These are phyloP conservation scores for Arvicanthis niloticus DNA, from an alignment of 2,113 vertebrate species.

Conservation along the genomic window DNA sequence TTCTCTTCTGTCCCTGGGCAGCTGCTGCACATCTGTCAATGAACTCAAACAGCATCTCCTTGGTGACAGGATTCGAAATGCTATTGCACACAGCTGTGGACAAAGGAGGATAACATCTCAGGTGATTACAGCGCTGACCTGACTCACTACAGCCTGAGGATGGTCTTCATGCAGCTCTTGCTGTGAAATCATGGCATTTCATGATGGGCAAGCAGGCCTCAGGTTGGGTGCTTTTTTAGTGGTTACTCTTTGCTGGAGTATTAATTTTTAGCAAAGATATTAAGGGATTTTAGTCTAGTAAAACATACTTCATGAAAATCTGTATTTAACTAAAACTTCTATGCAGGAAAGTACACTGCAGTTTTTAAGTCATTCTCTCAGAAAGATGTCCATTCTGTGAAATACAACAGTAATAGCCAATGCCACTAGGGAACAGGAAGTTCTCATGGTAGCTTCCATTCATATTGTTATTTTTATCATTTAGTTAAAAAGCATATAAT, in stretches of 20 bases:
- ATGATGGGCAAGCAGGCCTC: neutral
- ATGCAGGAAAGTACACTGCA: neutral
- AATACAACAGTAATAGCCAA: neutral
- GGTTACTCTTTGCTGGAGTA: neutral
- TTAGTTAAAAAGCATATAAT: neutral
- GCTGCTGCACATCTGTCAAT: conserved; percentile 92
- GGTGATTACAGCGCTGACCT: neutral
- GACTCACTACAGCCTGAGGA: conserved; percentile 4
- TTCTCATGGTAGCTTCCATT: neutral
- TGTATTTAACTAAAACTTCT: neutral
- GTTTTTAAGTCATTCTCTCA: neutral
- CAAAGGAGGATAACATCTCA: conserved; percentile 62
- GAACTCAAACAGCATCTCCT: conserved; percentile 96
- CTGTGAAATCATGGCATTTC: neutral
- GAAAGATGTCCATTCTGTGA: neutral
- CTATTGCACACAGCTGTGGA: conserved; percentile 96
- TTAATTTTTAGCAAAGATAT: conserved; percentile 29
- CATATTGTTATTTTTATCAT: neutral
- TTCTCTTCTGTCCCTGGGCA: conserved; percentile 90
- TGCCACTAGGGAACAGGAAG: neutral
- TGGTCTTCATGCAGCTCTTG: neutral
- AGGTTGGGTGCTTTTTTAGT: neutral
- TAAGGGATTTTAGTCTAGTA: neutral
- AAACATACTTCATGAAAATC: neutral
- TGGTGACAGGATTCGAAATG: conserved; percentile 97